Evolutionary conservation across 1,140 invertebrate species (phyloP).

Genomic region (Calephelis virginiensis): DNA sequence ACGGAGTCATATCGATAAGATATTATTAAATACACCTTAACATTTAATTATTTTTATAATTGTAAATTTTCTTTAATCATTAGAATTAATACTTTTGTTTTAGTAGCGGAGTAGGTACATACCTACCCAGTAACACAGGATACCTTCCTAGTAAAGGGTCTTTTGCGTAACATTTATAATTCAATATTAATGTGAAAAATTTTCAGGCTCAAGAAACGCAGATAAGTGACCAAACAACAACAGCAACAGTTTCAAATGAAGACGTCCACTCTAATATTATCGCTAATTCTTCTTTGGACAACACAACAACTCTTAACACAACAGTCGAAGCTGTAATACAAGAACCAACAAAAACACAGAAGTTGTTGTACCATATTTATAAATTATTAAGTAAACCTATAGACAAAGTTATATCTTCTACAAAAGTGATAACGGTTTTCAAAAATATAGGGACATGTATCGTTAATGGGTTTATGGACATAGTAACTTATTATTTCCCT

Average conservation of each 20-base stretch:
- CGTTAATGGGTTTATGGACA: slow-evolving; percentile 64
- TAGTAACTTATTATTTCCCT: slow-evolving; percentile 58
- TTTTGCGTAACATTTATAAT: too few species aligned
- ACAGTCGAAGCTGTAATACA: background rate
- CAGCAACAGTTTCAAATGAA: background rate
- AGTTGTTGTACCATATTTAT: slow-evolving; percentile 27
- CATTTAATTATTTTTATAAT: too few species aligned
- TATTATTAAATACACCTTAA: too few species aligned
- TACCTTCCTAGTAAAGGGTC: too few species aligned
- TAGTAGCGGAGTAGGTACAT: too few species aligned
- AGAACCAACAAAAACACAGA: background rate
- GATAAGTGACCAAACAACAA: background rate
- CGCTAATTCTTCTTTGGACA: background rate
- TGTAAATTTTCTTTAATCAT: too few species aligned
- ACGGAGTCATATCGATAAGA: too few species aligned
- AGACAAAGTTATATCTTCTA: slow-evolving; percentile 37
- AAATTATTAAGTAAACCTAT: slow-evolving; percentile 35
- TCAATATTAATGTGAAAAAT: background rate
- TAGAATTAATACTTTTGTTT: too few species aligned
- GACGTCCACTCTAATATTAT: background rate
- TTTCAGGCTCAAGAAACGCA: background rate
- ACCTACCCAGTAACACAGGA: too few species aligned
- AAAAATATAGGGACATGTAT: slow-evolving; percentile 62
- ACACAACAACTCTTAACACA: background rate
- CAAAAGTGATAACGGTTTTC: slow-evolving; percentile 50